These are phyloP conservation scores for Brachionus sp. DNA, from an alignment of 1,140 invertebrate genomes.

Conservation along the genomic window DNA sequence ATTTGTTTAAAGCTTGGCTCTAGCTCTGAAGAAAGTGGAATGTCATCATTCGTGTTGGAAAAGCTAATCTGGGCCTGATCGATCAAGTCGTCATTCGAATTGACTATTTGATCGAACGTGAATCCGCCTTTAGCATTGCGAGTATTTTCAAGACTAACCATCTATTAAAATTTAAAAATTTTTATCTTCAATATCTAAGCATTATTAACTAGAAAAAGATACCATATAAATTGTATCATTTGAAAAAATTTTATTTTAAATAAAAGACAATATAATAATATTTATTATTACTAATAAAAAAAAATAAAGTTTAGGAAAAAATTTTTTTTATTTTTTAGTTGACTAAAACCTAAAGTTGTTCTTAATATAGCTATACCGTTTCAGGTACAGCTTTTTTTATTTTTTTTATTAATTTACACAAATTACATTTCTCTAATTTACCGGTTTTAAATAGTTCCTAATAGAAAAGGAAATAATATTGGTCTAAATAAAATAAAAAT, in stretches of 20 bases:
- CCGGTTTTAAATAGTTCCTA: background rate
- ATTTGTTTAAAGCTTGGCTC: conserved; percentile 32
- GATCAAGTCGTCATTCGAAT: background rate
- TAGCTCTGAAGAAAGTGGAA: background rate
- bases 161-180: background rate
- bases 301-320: background rate
- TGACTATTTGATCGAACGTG: background rate
- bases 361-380: background rate
- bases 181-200: no score
- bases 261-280: background rate
- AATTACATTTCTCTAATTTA: background rate
- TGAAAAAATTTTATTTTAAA: background rate
- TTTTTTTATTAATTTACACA: background rate
- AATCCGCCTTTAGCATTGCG: conserved; percentile 17
- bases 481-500: background rate
- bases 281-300: background rate
- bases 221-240: conserved; percentile 28
- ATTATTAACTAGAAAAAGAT: background rate
- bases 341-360: background rate
- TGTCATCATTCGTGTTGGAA: background rate
- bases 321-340: background rate
- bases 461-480: background rate
- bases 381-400: background rate
- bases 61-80: background rate
- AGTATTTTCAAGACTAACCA: conserved; percentile 42